Conservation (phyloP, 2,113 vertebrate genomes). For the Anarrhichthys ocellatus region DNA sequence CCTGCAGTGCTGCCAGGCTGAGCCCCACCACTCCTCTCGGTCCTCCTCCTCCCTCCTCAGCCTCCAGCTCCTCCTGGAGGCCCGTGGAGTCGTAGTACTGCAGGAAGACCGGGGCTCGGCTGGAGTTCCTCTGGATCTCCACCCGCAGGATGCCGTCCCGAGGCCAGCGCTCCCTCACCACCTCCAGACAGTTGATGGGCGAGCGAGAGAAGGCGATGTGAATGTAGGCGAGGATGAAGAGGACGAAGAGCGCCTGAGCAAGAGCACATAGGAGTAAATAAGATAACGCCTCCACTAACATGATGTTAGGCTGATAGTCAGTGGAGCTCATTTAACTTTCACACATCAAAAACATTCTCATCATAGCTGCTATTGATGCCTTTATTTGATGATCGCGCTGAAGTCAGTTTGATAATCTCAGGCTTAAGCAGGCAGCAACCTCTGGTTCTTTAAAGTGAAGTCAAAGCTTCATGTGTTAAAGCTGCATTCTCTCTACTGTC, state of each 20-base stretch:
- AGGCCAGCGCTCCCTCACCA: conserved; percentile 94
- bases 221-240: conserved; percentile 98
- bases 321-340: too few relatives aligned
- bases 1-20: conserved; percentile 66
- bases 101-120: conserved; percentile 90
- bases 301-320: not conserved
- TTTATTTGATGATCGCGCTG: too few relatives aligned
- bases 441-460: too few relatives aligned
- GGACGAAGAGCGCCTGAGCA: conserved; percentile 92
- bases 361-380: too few relatives aligned
- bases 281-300: not conserved
- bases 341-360: too few relatives aligned
- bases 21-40: conserved; percentile 65
- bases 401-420: too few relatives aligned
- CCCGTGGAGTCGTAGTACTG: conserved; percentile 88
- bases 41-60: conserved; percentile 59
- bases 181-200: conserved; percentile 95
- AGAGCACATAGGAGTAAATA: not conserved
- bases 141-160: conserved; percentile 94
- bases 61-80: conserved; percentile 83
- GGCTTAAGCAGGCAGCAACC: too few relatives aligned
- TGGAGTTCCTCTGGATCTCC: conserved; percentile 95
- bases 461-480: too few relatives aligned
- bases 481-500: too few relatives aligned
- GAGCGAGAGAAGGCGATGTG: conserved; percentile 98